phyloP scores from a whole-genome alignment of 2,888 invertebrate species.

The Kryphioiulus occultus region DNA sequence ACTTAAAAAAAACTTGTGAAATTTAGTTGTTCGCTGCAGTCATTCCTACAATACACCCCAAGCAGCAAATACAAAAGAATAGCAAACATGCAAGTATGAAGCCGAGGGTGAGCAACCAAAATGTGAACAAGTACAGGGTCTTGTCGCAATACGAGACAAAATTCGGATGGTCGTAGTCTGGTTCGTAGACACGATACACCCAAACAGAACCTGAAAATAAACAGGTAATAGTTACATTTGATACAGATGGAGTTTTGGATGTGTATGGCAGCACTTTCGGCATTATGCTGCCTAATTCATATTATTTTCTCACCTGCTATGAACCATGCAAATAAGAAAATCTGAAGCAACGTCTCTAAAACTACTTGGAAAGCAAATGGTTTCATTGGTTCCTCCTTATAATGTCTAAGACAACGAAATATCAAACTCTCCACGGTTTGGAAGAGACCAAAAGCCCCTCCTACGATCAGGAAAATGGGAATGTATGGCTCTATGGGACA shows the following conservation, averaged over 20 bases:
- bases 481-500: constrained; percentile 74
- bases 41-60: neutral
- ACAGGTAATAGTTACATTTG: neutral
- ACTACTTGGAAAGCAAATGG: constrained; percentile 63
- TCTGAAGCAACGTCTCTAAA: constrained; percentile 63
- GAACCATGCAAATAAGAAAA: constrained; percentile 74
- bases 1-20: too few relatives aligned
- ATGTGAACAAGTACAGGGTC: neutral
- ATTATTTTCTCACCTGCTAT: constrained; percentile 69
- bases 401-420: constrained; percentile 67
- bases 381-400: constrained; percentile 66
- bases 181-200: constrained; percentile 73
- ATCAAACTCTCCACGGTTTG: constrained; percentile 71
- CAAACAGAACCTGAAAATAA: constrained; percentile 70
- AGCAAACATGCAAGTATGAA: constrained; percentile 61
- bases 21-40: neutral
- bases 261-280: neutral
- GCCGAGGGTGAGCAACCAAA: constrained; percentile 70
- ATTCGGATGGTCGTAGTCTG: constrained; percentile 66
- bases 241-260: neutral
- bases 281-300: neutral
- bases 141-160: neutral
- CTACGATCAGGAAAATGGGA: constrained; percentile 74
- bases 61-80: neutral
- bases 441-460: constrained; percentile 71